Conservation (phyloP, 2,797 vertebrate species). For the Menidia menidia region DNA sequence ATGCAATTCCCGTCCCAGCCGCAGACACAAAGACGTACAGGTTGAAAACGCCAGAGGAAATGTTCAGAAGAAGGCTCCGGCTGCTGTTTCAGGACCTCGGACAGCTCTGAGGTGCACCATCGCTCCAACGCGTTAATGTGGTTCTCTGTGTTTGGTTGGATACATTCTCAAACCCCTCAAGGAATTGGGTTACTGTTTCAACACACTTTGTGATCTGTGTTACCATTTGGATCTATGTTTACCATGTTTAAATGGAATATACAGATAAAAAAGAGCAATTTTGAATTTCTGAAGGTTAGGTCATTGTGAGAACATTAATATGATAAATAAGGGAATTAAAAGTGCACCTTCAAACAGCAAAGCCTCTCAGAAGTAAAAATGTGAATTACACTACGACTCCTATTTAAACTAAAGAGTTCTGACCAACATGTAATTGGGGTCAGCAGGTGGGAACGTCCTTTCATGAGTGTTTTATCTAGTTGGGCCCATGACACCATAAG, state of each 20-base stretch:
- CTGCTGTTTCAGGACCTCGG: constrained; percentile 60
- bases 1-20: constrained; percentile 26
- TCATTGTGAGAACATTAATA: too few relatives aligned
- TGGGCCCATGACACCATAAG: too few relatives aligned
- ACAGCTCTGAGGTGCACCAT: constrained; percentile 47
- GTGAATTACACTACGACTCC: too few relatives aligned
- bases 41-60: constrained; percentile 22
- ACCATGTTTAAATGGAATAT: not conserved
- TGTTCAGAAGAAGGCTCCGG: constrained; percentile 14
- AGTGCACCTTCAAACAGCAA: too few relatives aligned
- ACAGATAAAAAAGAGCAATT: not conserved
- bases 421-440: too few relatives aligned
- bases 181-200: not conserved
- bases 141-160: not conserved
- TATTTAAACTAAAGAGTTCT: too few relatives aligned
- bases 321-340: too few relatives aligned
- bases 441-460: too few relatives aligned
- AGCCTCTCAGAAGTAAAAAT: too few relatives aligned
- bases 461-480: too few relatives aligned
- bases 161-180: constrained; percentile 3
- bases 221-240: not conserved
- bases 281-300: not conserved
- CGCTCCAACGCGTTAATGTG: not conserved
- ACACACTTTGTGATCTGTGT: not conserved
- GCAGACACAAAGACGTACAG: not conserved